Evolutionary conservation across 2,888 invertebrate species (phyloP).

Genomic region (Beris chalybata): DNA sequence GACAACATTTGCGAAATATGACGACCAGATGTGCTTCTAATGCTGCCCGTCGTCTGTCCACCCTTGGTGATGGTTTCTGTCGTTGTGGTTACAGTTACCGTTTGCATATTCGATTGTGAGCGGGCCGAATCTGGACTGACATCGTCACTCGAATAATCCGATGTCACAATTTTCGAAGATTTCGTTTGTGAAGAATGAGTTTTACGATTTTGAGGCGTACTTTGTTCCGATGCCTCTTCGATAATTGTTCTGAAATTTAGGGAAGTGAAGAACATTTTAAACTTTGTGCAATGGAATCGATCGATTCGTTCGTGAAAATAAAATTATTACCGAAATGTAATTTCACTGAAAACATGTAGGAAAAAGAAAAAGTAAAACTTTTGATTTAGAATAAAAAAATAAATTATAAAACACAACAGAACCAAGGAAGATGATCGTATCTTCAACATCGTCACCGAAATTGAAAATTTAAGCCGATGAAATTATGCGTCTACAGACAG

Average conservation of each 20-base stretch:
- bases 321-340: no score
- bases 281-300: no score
- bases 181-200: conserved; percentile 40
- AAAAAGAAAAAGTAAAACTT: no score
- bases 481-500: no score
- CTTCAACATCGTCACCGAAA: no score
- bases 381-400: no score
- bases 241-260: conserved; percentile 48
- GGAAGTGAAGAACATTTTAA: conserved; percentile 9
- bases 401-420: no score
- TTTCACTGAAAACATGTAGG: no score
- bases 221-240: conserved; percentile 48
- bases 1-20: background rate
- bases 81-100: conserved; percentile 1
- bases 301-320: no score
- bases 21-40: background rate
- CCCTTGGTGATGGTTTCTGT: background rate
- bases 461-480: no score
- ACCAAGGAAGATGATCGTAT: no score
- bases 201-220: conserved; percentile 41
- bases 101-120: background rate
- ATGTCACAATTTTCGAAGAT: conserved; percentile 49
- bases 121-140: conserved; percentile 45
- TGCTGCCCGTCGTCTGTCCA: background rate
- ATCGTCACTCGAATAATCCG: conserved; percentile 65